Percentiles rank a stretch among this genome's conserved stretches.
phyloP scores from a whole-genome alignment of 2,797 vertebrate genomes.

The Anguilla megastoma region DNA sequence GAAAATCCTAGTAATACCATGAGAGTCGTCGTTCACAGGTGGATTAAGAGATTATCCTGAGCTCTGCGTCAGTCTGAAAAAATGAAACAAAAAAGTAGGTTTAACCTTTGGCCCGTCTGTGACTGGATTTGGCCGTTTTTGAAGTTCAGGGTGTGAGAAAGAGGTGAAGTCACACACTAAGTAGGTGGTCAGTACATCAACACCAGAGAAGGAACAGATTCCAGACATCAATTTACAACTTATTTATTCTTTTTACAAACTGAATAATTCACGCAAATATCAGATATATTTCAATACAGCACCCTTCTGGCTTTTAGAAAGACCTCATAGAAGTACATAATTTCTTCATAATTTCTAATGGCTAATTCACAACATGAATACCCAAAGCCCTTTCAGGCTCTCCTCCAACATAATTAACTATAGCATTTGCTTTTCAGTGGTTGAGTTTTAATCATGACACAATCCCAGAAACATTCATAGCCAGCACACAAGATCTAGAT shows the following conservation, averaged over 20 bases:
- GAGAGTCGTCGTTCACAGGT: constrained; percentile 24
- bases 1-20: constrained; percentile 41
- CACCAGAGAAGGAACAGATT: not conserved
- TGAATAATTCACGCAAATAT: not conserved
- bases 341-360: not conserved
- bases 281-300: not conserved
- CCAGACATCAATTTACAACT: not conserved
- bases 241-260: not conserved
- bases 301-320: not conserved
- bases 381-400: not conserved
- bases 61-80: constrained; percentile 49
- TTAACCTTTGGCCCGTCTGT: constrained; percentile 58
- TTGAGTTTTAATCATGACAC: not conserved
- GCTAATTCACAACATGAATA: not conserved
- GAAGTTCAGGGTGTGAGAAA: constrained; percentile 58
- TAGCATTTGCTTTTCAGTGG: not conserved
- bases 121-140: constrained; percentile 61
- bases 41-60: constrained; percentile 38
- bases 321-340: not conserved
- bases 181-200: constrained; percentile 59
- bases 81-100: constrained; percentile 58
- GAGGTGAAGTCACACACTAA: constrained; percentile 47
- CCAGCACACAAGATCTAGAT: not conserved
- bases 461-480: not conserved
- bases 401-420: not conserved